phyloP scores from a whole-genome alignment of 1,140 invertebrate species.

The Drosophila parvula region DNA sequence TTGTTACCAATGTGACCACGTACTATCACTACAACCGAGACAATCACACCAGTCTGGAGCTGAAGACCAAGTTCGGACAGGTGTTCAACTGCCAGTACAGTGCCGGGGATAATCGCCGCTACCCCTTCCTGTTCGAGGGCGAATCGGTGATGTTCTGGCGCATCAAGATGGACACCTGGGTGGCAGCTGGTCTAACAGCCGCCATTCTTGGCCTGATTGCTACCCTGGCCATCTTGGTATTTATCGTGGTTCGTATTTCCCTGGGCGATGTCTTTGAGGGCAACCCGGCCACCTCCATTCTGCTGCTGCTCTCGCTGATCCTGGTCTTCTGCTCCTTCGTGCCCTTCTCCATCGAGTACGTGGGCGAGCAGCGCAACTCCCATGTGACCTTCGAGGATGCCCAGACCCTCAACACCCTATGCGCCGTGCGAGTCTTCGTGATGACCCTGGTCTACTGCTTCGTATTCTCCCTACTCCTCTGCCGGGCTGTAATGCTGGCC shows the following conservation, averaged over 20 bases:
- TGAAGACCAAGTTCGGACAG: conserved; percentile 79
- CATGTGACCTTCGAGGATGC: conserved; percentile 81
- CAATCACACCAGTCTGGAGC: conserved; percentile 72
- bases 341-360: conserved; percentile 85
- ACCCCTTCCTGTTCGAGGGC: conserved; percentile 80
- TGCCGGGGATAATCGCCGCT: conserved; percentile 69
- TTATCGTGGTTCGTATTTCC: conserved; percentile 84
- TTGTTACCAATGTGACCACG: conserved; percentile 77
- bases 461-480: conserved; percentile 85
- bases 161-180: conserved; percentile 85
- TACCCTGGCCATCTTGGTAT: conserved; percentile 84
- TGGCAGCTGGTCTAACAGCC: conserved; percentile 84
- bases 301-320: conserved; percentile 84
- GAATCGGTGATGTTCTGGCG: conserved; percentile 83
- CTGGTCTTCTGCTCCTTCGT: conserved; percentile 86
- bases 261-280: conserved; percentile 85
- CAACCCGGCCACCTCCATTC: conserved; percentile 84
- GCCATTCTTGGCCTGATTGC: conserved; percentile 84
- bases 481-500: conserved; percentile 86
- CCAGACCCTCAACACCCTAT: conserved; percentile 73
- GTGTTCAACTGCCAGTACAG: conserved; percentile 82
- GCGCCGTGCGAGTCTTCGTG: conserved; percentile 80
- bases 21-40: conserved; percentile 80
- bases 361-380: conserved; percentile 76
- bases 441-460: conserved; percentile 85